Evolutionary conservation across 2,888 invertebrate genomes (phyloP), one percentile per base, ranked within the genome.

Genomic region (Diogma glabrata): DNA sequence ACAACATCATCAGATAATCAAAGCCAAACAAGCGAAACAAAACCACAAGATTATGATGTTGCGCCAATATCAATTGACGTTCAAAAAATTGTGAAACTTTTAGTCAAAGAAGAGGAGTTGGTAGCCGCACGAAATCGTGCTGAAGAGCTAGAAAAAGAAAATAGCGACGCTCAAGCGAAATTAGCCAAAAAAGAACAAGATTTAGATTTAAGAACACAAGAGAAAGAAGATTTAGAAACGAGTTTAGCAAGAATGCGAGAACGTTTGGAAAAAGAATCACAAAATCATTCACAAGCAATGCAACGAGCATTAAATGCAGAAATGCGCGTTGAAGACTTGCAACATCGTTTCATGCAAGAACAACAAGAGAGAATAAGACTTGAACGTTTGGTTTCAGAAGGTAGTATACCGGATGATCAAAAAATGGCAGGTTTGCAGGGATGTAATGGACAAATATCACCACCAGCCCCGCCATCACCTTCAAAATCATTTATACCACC

Each of bases 151-250:
- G 91, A 94, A 66, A 83, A 84, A 55, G 91, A 93, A 62, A 92
- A 91, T 65, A 81, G 82, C 2, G 93, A 94, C 58, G 76, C 95
- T 64, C 84, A 87, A 33, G 85, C 86, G 2, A 84, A 86, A 61
- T 71, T 95, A 52, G 85, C 91, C 5, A 91, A 92, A 64, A 93
- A 87, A 71, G 95, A 95, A 69, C 89, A 91, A 69, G 93, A 94
- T 67, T 74, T 92, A 56, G 94, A 94, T 72, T 77, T 87, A 61
- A 81, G 87, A 64, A 81, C 82, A 53, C 92, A 93, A 64, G 94
- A 95, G 72, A 86, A 89, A 64, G 94, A 94, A 71, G 94, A 94
- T 68, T 73, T 92, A 59, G 89, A 93, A 67, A 84, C 87, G 2
- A 84, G 86, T 53, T 72, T 92, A 55, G 72, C 79, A 1, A 75